These are phyloP conservation scores for Heliconius erato DNA, from an alignment of 2,888 invertebrate genomes.

Conservation along the genomic window DNA sequence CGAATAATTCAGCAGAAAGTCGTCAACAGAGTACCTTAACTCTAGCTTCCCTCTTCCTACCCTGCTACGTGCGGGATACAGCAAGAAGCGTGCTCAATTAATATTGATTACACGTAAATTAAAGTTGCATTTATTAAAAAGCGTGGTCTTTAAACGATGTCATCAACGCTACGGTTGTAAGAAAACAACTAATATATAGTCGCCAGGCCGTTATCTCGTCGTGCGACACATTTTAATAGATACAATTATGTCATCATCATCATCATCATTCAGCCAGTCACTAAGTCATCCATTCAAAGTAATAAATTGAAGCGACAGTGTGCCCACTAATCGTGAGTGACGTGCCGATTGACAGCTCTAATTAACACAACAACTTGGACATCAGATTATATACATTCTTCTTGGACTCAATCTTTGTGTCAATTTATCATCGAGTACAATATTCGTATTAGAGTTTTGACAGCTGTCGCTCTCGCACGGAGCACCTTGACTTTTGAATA, in stretches of 20 bases:
- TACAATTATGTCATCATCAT: conserved; percentile 34
- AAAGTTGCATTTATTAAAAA: not conserved
- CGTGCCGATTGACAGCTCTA: conserved; percentile 41
- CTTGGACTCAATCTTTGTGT: conserved; percentile 35
- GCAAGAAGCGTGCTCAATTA: not conserved
- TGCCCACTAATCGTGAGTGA: conserved; percentile 49
- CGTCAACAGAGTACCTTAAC: not conserved
- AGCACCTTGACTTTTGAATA: not conserved
- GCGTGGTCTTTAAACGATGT: not conserved
- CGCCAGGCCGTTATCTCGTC: conserved; percentile 31
- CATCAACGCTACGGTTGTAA: conserved; percentile 16
- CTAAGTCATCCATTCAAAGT: conserved; percentile 48
- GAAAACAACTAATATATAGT: conserved; percentile 21
- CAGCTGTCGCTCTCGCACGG: not conserved
- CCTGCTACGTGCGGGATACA: not conserved
- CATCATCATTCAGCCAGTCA: conserved; percentile 23
- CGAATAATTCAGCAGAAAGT: not conserved
- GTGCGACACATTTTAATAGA: conserved; percentile 37
- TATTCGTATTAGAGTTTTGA: conserved; percentile 23
- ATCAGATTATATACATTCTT: conserved; percentile 48
- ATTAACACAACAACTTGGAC: conserved; percentile 47
- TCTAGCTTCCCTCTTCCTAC: not conserved
- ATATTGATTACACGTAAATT: too few species aligned
- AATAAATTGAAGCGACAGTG: conserved; percentile 48
- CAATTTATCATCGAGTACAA: conserved; percentile 36